phyloP scores from a whole-genome alignment of 2,888 invertebrate species.

The Serrognathus titanus region DNA sequence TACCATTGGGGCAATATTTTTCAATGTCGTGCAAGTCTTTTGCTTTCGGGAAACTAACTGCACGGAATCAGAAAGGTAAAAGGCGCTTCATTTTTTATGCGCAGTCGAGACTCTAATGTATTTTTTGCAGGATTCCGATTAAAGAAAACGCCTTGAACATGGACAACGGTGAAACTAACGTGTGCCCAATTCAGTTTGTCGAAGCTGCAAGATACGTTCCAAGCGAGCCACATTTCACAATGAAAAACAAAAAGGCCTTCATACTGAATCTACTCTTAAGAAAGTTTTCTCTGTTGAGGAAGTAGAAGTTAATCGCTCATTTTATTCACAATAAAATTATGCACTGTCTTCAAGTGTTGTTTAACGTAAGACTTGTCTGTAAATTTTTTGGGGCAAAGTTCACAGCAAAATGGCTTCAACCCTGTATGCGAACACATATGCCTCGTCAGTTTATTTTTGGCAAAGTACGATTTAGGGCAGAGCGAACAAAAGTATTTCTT shows the following conservation, averaged over 20 bases:
- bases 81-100: slow-evolving; percentile 13
- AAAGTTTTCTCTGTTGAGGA: neutral
- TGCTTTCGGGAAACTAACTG: slow-evolving; percentile 67
- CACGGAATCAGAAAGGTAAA: slow-evolving; percentile 61
- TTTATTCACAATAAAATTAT: slow-evolving; percentile 21
- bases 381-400: slow-evolving; percentile 34
- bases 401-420: slow-evolving; percentile 33
- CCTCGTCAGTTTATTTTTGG: slow-evolving; percentile 34
- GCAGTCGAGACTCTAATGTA: slow-evolving; percentile 15
- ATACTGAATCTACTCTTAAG: slow-evolving; percentile 5
- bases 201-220: slow-evolving; percentile 12
- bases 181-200: slow-evolving; percentile 13
- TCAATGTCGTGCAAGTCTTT: slow-evolving; percentile 70
- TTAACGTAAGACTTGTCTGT: slow-evolving; percentile 37
- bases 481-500: slow-evolving; percentile 36
- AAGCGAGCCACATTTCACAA: slow-evolving; percentile 11
- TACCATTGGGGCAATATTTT: slow-evolving; percentile 69
- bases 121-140: slow-evolving; percentile 7
- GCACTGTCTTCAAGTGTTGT: slow-evolving; percentile 33
- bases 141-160: neutral
- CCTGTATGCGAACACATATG: slow-evolving; percentile 37
- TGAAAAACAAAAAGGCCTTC: slow-evolving; percentile 10
- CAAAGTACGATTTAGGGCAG: slow-evolving; percentile 44
- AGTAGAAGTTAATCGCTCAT: neutral
- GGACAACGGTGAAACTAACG: neutral